Evolutionary conservation across 2,113 vertebrate species (phyloP).

Genomic region (Halcyon malimbica): DNA sequence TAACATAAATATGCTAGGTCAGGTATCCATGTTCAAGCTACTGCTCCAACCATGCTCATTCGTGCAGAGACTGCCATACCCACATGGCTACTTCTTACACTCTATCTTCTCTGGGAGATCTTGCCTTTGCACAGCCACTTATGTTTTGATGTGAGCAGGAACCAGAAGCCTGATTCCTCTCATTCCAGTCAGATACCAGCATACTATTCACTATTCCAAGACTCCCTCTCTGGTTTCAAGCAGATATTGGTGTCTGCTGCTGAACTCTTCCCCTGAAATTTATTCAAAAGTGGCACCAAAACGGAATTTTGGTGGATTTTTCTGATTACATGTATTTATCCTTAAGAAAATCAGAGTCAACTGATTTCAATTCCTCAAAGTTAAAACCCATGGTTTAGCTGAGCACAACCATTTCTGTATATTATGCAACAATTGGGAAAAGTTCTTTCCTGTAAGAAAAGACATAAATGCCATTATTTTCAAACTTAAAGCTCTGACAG

Average conservation of each 20-base stretch:
- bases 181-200: neutral
- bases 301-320: neutral
- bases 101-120: neutral
- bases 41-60: neutral
- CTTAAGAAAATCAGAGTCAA: neutral
- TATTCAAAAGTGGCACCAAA: neutral
- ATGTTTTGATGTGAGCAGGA: neutral
- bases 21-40: neutral
- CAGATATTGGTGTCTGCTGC: neutral
- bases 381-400: neutral
- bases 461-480: neutral
- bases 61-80: fast-evolving
- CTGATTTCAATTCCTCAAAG: neutral
- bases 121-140: neutral
- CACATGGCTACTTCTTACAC: neutral
- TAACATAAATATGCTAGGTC: neutral
- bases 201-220: neutral
- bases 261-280: neutral
- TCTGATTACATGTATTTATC: neutral
- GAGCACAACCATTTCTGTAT: neutral
- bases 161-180: neutral
- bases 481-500: neutral
- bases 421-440: fast-evolving
- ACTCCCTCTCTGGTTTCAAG: neutral
- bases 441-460: neutral